Base-by-base conservation (phyloP, 35 echinoderm and acorn worm genomes). In the Ophiothrix spiculata region DNA sequence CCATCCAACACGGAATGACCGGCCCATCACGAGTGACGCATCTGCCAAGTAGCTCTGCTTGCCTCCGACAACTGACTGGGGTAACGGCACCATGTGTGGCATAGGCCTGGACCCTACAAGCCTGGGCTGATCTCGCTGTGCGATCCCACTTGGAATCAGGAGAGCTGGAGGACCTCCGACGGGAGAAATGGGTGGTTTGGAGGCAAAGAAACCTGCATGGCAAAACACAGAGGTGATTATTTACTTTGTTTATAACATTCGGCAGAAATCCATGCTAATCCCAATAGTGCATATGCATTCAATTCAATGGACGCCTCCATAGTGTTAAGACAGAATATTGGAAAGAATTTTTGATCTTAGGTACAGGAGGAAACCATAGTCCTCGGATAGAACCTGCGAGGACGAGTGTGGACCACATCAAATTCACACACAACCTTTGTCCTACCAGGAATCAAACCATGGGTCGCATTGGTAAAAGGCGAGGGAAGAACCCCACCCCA, bases 1-100 rank as follows among this genome's bases (percentile, higher is more conserved):
- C 88, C 91, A 97, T 36, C 91, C 91, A 23, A 93, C 91, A 29
- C 95, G 77, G 56, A 93, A 93, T 35, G 95, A 88, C 56, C 91
- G 88, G 15, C 91, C 88, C 88, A 91, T 93, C 49, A 97, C 80
- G 0, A 93, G 69, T 17, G 84, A 88, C 31, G 88, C 60, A 87
- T 97, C 95, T 38, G 95, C 85, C 25, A 93, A 32, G 80, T 81
- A 83, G 77, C 81, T 37, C 32, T 76, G 81, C 45, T 89, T 93
- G 35, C 45, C 80, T 37, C 37, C 64, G 0, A 93, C 64, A 6
- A 97, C 84, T 16, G 95, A 97, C 60, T 91, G 45, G 31, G 76
- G 85, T 37, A 97, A 31, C 1, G 91, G 91, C 25, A 91, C 39
- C 33, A 90, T 84, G 35, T 86, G 82, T 15, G 77, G 88, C 33